A percentile compares a stretch with the other conserved stretches of the same genome.
phyloP scores from a whole-genome alignment of 2,113 vertebrate species.

The Gobio gobio region DNA sequence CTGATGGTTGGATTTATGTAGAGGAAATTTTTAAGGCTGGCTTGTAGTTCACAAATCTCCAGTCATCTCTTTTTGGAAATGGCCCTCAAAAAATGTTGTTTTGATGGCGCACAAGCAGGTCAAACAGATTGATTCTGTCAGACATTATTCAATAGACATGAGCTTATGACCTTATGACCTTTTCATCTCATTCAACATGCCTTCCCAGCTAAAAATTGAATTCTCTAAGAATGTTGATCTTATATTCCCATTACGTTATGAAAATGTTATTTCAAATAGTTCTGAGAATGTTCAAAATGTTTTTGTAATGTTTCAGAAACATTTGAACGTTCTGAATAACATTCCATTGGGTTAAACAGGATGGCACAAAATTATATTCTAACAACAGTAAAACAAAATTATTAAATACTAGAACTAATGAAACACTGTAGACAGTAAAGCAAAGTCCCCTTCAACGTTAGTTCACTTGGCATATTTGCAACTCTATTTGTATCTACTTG shows the following conservation, averaged over 20 bases:
- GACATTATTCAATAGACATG: not conserved
- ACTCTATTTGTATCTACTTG: not conserved
- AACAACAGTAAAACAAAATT: not conserved
- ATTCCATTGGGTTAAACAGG: not conserved
- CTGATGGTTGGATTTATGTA: not conserved
- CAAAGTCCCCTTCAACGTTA: not conserved
- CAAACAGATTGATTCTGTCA: not conserved
- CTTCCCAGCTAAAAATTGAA: not conserved
- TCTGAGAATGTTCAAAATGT: not conserved
- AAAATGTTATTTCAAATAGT: not conserved
- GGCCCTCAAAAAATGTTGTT: not conserved
- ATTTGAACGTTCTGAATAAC: not conserved
- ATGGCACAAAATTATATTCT: not conserved
- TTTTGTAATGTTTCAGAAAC: not conserved
- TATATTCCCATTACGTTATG: not conserved
- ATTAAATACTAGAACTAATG: not conserved
- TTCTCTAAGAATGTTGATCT: not conserved
- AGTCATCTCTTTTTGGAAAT: not conserved
- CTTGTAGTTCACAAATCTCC: conserved; percentile 1
- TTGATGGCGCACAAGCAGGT: too few relatives aligned
- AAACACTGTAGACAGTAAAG: not conserved
- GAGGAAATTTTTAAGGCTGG: not conserved
- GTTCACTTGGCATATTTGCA: not conserved
- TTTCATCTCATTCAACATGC: not conserved
- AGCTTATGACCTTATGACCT: not conserved